Base-by-base conservation (phyloP, 2,797 vertebrate species). In the Adrianichthys oophorus region DNA sequence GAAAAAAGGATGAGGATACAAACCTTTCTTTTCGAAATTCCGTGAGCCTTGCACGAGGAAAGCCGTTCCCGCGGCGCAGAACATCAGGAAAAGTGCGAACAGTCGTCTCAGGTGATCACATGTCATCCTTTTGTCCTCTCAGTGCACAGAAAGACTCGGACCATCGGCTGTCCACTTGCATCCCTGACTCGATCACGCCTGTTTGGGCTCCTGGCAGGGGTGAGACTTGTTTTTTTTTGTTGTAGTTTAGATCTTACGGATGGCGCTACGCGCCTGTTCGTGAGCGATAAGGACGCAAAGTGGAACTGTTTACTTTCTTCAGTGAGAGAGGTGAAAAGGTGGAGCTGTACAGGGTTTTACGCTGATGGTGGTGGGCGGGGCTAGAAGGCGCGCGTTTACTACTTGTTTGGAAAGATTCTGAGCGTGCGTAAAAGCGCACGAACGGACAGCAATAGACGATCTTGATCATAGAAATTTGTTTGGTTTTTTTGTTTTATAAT, bases 11-110 rank as follows among this genome's bases (percentile, higher is more conserved):
- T 1, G 4, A 3, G 13, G 15, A 19, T 47, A 37, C 12, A 0
- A 14, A 93, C 92, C 90, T 86, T 92, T 93, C n/a, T 61, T 80
- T 15, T 84, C 49, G 53, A 91, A 88, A 45, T 65, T 37, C 17
- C 63, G 58, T 13, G 82, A 57, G 44, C 72, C 70, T 41, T 52
- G 61, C 41, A 55, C 48, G 8, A 29, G 16, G 49, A 45, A 52
- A 41, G 52, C 12, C 0, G 37, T 5, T 3, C 48, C 54, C 23
- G 26, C 4, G 62, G 71, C 75, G 83, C 74, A 77, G 41, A 81
- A 4, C 1, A 86, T 4, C 19, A 59, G 4, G 73, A 23, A 62
- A 42, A 87, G 64, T 6, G 54, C 63, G 82, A 79, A 41, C 67
- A 79, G 37, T 14, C 59, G 54, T 21, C 56, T 76, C 59, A 78